Percentiles rank a stretch among this genome's conserved stretches.
Conservation (phyloP, 2,797 vertebrate genomes). For the Pipistrellus nathusii region DNA sequence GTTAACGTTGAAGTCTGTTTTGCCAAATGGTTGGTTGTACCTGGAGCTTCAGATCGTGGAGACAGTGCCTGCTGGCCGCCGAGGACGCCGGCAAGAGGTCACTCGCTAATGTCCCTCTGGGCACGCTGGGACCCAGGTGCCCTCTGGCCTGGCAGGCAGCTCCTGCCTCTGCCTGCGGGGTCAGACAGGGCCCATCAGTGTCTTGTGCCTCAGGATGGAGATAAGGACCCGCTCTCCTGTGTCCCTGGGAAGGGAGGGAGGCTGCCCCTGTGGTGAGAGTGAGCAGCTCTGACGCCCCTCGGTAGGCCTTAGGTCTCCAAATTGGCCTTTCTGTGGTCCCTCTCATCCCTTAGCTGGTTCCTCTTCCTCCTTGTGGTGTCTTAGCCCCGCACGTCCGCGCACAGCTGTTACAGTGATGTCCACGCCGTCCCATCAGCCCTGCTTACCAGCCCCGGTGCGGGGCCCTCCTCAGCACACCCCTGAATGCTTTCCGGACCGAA, state of each 20-base stretch:
- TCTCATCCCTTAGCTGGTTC: neutral
- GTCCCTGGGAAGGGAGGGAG: neutral
- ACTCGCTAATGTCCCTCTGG: too few relatives aligned
- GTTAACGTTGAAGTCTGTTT: neutral
- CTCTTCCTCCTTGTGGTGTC: neutral
- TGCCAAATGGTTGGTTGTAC: neutral
- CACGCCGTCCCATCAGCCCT: neutral
- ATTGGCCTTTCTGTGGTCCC: neutral
- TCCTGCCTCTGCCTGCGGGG: neutral
- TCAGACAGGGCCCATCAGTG: too few relatives aligned
- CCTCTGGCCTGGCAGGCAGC: too few relatives aligned
- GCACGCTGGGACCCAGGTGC: neutral
- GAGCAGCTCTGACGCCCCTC: neutral
- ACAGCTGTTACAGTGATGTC: neutral
- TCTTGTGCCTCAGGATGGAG: neutral
- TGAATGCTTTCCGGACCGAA: neutral
- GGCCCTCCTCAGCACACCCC: neutral
- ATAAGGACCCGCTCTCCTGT: accelerated
- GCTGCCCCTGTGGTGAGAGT: neutral
- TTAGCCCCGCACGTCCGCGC: neutral
- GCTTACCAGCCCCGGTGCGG: too few relatives aligned
- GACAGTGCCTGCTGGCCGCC: accelerated
- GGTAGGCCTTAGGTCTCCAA: neutral
- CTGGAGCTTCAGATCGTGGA: neutral
- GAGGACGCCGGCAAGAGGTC: neutral